Percentiles rank a stretch among this genome's conserved stretches.
Conservation (phyloP, 1,140 invertebrate species). For the Euschistus heros region DNA sequence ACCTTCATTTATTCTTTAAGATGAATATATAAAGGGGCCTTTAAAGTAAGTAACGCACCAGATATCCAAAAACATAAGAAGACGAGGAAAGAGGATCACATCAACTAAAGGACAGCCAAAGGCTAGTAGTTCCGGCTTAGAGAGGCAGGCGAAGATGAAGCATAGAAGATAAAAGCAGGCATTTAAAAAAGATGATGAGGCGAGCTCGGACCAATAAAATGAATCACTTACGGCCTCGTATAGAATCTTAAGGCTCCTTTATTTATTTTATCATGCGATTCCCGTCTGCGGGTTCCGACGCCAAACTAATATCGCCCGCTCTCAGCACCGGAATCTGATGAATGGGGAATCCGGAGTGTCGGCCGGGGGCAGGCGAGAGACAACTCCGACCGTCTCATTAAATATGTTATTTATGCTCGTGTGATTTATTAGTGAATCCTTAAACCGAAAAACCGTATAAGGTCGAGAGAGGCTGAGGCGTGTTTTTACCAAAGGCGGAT, state of each 20-base stretch:
- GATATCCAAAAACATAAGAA: no score
- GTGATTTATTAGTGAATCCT: constrained; percentile 13
- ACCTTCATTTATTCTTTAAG: no score
- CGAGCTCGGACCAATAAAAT: background rate
- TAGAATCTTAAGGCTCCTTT: background rate
- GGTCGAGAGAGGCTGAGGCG: background rate
- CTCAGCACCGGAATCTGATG: no score
- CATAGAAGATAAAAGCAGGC: no score
- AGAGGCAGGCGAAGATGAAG: no score
- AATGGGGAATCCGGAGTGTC: constrained; percentile 1
- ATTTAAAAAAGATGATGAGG: no score
- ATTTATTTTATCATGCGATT: constrained; percentile 6
- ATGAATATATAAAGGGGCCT: no score
- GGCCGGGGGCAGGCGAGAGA: background rate
- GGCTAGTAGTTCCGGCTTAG: no score
- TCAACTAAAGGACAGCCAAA: no score
- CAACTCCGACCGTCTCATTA: constrained; percentile 2
- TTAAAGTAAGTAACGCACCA: no score
- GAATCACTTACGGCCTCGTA: background rate
- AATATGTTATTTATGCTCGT: constrained; percentile 7
- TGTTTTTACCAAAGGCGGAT: constrained; percentile 13
- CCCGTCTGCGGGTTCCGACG: background rate
- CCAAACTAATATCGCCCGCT: no score
- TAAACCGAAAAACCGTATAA: constrained; percentile 13
- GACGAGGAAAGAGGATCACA: no score